Evolutionary conservation across 2,797 vertebrate genomes (phyloP), one percentile per base, ranked within the genome.

Genomic region (Pseudopleuronectes americanus): DNA sequence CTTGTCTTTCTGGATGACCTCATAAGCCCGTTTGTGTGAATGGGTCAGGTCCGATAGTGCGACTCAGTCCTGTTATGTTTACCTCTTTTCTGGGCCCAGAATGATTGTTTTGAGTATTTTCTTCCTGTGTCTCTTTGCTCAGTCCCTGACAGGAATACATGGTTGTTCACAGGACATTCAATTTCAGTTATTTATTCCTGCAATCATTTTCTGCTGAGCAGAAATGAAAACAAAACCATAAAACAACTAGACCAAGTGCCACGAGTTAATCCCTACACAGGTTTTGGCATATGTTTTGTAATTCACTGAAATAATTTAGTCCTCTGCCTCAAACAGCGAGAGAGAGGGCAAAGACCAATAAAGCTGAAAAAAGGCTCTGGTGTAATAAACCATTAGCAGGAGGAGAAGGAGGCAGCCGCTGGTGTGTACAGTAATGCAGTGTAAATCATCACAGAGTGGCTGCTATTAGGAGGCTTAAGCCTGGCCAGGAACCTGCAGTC

Each of bases 391-490:
- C 80, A 85, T 89, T 86, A 88, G 77, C 73, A 71, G 47, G 43
- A 19, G 43, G 43, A 19, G 43, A 19, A 82, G 80, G 71, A 84
- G 80, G 87, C 64, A 64, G 68, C 33, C 57, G 68, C 71, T 78
- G 82, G 47, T 83, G 82, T 88, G 87, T 88, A 89, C 81, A 79
- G 90, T 89, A 87, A 89, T 85, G 81, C 84, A 60, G 86, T 80
- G 84, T 92, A 91, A 93, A 90, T 90, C 86, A 92, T 89, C 81
- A 85, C 83, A 85, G 86, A 90, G 85, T 87, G 84, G 82, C 76
- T 85, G 85, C 84, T 74, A 87, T 87, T 85, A 84, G 81, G 64
- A 86, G 68, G 70, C 68, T 79, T 90, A 87, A 87, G 88, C 81
- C 87, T 59, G 66, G 66, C 68, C 80, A 86, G 74, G 69, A 90